Evolutionary conservation across 2,113 vertebrate genomes (phyloP).

Genomic region (Psittacula cyanocephala): DNA sequence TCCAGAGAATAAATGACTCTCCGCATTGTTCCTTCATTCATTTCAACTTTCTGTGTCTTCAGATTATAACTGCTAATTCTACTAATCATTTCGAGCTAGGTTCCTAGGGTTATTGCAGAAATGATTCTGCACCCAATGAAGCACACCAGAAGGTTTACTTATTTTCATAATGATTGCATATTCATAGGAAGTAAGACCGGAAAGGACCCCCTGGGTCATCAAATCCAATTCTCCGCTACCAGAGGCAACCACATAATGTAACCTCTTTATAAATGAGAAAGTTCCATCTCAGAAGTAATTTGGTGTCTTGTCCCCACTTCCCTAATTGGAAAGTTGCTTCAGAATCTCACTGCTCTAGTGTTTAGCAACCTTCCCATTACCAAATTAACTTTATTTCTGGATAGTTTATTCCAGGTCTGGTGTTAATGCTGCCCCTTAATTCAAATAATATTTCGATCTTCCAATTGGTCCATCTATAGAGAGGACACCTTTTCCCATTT

Average conservation of each 20-base stretch:
- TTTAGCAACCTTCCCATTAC: not conserved
- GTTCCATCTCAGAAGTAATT: not conserved
- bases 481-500: not conserved
- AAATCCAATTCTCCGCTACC: not conserved
- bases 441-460: not conserved
- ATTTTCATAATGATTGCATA: constrained; percentile 3
- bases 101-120: not conserved
- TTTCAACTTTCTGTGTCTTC: not conserved
- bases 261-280: not conserved
- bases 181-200: not conserved
- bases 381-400: not conserved
- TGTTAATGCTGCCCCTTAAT: not conserved
- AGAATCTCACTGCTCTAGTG: not conserved
- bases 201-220: constrained; percentile 2
- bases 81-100: constrained; percentile 1
- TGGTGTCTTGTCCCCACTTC: not conserved
- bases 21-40: not conserved
- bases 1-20: not conserved
- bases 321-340: not conserved
- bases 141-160: constrained; percentile 16
- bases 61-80: not conserved
- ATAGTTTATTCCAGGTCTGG: not conserved
- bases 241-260: not conserved
- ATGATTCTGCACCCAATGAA: constrained; percentile 1
- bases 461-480: not conserved